These are phyloP conservation scores for Melanocharis versteri DNA, from an alignment of 2,113 vertebrate genomes.

Conservation along the genomic window DNA sequence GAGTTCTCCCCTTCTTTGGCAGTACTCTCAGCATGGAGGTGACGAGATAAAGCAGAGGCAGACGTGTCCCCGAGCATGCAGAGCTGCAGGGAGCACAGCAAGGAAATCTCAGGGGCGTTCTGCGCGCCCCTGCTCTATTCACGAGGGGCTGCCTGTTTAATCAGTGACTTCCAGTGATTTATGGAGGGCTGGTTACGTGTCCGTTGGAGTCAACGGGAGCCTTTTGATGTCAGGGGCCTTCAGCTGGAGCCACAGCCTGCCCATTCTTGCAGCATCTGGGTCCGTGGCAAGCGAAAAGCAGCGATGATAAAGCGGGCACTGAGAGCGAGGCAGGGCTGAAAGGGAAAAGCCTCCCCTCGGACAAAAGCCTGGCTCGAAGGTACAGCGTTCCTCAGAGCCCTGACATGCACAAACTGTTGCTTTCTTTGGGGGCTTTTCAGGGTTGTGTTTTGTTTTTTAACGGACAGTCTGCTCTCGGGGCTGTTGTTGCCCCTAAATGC, in stretches of 20 bases:
- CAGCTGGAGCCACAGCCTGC: background rate
- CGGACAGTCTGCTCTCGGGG: background rate
- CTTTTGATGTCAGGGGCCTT: constrained; percentile 15
- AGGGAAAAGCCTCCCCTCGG: background rate
- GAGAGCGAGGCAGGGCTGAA: background rate
- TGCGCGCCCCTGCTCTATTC: background rate
- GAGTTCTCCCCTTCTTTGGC: background rate
- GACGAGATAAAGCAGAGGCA: background rate
- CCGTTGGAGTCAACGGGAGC: background rate
- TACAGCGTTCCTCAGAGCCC: background rate
- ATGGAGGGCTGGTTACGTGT: background rate
- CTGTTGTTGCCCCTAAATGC: background rate
- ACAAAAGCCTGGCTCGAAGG: constrained; percentile 26
- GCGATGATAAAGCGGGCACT: background rate
- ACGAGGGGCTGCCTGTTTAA: background rate
- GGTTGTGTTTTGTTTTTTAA: background rate
- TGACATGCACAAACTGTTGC: constrained; percentile 15
- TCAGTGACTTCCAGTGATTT: background rate
- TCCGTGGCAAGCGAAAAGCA: background rate
- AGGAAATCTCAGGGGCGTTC: background rate
- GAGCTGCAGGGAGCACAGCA: background rate
- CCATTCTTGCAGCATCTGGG: background rate
- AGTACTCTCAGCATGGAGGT: background rate
- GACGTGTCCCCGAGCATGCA: background rate
- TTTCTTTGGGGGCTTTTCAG: constrained; percentile 7